Percentiles rank a stretch among this genome's conserved stretches.
These are phyloP conservation scores for Phyllostomus hastatus DNA, from an alignment of 2,113 vertebrate genomes.

Conservation along the genomic window DNA sequence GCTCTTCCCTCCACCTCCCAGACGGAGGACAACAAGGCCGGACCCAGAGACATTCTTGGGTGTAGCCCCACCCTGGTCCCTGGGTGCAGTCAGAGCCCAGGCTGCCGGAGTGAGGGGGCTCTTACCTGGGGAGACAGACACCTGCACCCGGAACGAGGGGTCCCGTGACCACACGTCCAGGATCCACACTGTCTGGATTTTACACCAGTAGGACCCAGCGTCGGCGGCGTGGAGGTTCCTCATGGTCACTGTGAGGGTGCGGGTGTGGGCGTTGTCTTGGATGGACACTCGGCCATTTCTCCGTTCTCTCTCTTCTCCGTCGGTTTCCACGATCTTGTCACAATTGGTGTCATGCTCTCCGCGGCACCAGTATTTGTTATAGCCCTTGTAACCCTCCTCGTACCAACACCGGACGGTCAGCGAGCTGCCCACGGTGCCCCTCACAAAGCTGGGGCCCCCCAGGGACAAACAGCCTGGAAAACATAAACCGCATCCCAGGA, in stretches of 20 bases:
- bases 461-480: constrained; percentile 63
- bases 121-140: constrained; percentile 62
- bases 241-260: constrained; percentile 49
- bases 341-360: background rate
- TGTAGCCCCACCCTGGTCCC: background rate
- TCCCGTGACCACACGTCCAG: background rate
- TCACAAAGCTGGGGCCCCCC: background rate
- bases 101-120: background rate
- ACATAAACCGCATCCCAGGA: background rate
- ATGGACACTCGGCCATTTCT: constrained; percentile 13
- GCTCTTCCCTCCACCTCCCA: background rate
- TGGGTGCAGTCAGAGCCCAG: no score
- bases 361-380: constrained; percentile 66
- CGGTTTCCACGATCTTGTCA: background rate
- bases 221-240: background rate
- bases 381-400: accelerated
- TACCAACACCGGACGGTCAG: constrained; percentile 52
- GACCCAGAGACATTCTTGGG: background rate
- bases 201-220: constrained; percentile 46
- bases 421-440: background rate
- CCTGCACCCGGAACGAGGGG: background rate
- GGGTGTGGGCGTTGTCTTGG: background rate
- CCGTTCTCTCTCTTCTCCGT: accelerated
- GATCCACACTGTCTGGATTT: background rate
- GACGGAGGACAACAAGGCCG: background rate